Evolutionary conservation across 2,113 vertebrate species (phyloP).

Genomic region (Menura novaehollandiae): DNA sequence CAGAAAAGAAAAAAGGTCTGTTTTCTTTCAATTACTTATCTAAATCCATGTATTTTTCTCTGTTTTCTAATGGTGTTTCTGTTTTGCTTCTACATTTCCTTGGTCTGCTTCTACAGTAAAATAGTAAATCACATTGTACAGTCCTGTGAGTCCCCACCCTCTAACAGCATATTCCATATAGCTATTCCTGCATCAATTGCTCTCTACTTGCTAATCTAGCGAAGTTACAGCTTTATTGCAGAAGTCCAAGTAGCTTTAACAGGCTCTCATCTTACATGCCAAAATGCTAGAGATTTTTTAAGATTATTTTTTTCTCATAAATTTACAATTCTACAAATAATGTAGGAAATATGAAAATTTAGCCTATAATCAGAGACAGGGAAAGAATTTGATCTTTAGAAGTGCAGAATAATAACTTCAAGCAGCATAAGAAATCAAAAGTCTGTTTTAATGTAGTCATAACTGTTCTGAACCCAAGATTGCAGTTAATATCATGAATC

Average conservation of each 20-base stretch:
- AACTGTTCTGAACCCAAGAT: not conserved
- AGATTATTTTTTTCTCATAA: not conserved
- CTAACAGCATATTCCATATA: not conserved
- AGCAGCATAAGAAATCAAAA: not conserved
- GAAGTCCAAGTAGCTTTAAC: not conserved
- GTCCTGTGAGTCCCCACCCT: not conserved
- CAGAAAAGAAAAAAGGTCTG: not conserved
- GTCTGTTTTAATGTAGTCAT: not conserved
- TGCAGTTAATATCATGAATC: not conserved
- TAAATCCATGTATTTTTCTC: not conserved
- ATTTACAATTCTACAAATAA: not conserved
- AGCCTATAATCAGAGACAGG: not conserved
- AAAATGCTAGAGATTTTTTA: not conserved
- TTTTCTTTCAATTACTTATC: not conserved
- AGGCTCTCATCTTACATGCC: not conserved
- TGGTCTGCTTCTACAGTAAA: not conserved
- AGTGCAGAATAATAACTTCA: not conserved
- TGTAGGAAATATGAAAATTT: not conserved
- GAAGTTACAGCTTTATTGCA: not conserved
- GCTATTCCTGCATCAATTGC: not conserved
- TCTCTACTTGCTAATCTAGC: not conserved
- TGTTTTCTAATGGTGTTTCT: not conserved
- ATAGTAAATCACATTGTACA: not conserved
- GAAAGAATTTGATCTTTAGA: not conserved
- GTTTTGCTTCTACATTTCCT: not conserved